Evolutionary conservation across 2,888 invertebrate genomes (phyloP).

Genomic region (Pachymerium ferrugineum): DNA sequence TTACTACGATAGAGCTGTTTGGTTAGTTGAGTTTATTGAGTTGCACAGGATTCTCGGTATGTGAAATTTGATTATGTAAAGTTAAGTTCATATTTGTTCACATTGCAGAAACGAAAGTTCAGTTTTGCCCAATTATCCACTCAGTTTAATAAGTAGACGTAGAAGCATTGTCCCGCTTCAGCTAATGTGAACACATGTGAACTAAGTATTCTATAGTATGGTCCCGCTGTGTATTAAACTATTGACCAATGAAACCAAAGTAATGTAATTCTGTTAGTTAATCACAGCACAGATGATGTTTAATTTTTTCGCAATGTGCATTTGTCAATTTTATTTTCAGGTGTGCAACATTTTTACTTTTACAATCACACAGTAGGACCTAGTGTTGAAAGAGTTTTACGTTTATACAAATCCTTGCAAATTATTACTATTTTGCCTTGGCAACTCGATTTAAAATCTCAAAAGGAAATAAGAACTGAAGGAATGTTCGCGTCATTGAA

Average conservation of each 20-base stretch:
- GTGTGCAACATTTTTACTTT: conserved; percentile 51
- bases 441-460: conserved; percentile 43
- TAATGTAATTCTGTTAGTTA: no score
- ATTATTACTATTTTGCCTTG: conserved; percentile 49
- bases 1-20: conserved; percentile 48
- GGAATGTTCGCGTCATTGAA: conserved; percentile 45
- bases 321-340: conserved; percentile 40
- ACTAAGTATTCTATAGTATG: no score
- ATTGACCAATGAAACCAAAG: no score
- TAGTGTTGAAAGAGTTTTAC: conserved; percentile 47
- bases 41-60: conserved; percentile 50
- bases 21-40: conserved; percentile 53
- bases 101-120: conserved; percentile 46
- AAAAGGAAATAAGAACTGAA: conserved; percentile 48
- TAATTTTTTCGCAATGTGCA: no score
- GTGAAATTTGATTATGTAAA: conserved; percentile 52
- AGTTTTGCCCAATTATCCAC: no score
- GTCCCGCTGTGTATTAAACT: no score
- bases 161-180: no score
- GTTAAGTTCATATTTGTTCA: no score
- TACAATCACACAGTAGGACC: conserved; percentile 48
- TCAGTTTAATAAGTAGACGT: no score
- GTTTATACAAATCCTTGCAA: conserved; percentile 43
- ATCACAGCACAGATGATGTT: no score
- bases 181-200: no score